Conservation (phyloP, 2,888 invertebrate species). For the Agrochola litura region DNA sequence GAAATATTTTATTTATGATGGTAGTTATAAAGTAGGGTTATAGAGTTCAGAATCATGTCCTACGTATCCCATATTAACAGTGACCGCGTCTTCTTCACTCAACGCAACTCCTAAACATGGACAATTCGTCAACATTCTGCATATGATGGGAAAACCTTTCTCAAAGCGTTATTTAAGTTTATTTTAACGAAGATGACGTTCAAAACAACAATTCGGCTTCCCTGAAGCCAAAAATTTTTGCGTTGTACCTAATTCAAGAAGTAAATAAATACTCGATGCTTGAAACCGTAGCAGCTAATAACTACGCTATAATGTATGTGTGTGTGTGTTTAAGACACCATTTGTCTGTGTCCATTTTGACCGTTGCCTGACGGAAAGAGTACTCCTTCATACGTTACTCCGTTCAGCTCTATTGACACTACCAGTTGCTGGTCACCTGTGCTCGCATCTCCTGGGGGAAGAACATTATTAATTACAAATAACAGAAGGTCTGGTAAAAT, state of each 20-base stretch:
- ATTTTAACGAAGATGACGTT: not conserved
- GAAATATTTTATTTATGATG: not conserved
- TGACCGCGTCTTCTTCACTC: constrained; percentile 36
- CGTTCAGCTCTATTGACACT: constrained; percentile 99
- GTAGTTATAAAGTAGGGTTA: not conserved
- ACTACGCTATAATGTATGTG: constrained; percentile 39
- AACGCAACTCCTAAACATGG: constrained; percentile 63
- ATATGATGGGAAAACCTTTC: constrained; percentile 34
- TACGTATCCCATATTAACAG: constrained; percentile 7
- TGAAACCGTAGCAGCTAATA: constrained; percentile 44
- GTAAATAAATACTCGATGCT: constrained; percentile 40
- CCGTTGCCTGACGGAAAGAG: constrained; percentile 92
- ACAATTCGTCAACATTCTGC: constrained; percentile 67
- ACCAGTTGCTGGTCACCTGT: constrained; percentile 97
- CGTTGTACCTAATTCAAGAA: constrained; percentile 3
- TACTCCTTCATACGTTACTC: constrained; percentile 98
- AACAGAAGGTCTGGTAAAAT: not conserved
- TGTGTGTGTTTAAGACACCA: constrained; percentile 82
- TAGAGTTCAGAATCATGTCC: not conserved
- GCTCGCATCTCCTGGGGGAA: constrained; percentile 93
- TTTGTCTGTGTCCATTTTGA: constrained; percentile 85
- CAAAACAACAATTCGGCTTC: not conserved
- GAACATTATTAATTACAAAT: not conserved
- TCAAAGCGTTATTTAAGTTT: not conserved
- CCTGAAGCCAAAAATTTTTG: not conserved